A percentile compares a stretch with the other conserved stretches of the same genome.
Conservation (phyloP, 2,888 invertebrate genomes). For the Ectobius pallidus region DNA sequence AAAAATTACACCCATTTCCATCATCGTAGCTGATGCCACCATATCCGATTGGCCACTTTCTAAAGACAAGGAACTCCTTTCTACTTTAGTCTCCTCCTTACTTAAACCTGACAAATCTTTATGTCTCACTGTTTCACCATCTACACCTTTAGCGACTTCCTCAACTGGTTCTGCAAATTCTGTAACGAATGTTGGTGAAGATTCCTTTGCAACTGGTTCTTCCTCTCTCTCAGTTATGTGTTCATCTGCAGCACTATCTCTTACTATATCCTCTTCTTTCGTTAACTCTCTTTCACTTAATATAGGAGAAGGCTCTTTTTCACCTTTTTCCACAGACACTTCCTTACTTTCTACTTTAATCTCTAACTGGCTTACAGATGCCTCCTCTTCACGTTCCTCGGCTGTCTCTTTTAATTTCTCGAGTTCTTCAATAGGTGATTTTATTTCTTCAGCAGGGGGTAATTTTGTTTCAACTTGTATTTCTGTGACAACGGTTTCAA, state of each 20-base stretch:
- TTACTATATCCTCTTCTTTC: neutral
- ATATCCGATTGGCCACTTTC: no score
- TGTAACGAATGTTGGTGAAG: no score
- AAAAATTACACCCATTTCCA: no score
- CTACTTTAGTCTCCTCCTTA: neutral
- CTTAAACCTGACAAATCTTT: neutral
- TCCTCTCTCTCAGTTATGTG: neutral
- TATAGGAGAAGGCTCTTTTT: neutral
- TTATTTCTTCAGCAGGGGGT: neutral
- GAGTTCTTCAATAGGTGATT: neutral
- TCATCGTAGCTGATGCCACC: no score
- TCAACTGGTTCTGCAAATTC: neutral
- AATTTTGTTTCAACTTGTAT: neutral
- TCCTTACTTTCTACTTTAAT: neutral
- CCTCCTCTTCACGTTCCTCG: neutral
- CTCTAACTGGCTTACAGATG: neutral
- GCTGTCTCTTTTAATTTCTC: neutral
- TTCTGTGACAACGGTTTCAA: no score
- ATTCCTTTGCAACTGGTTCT: neutral
- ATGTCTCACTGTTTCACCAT: neutral
- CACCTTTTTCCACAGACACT: neutral
- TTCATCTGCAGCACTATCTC: neutral
- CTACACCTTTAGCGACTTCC: neutral
- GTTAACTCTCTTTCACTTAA: neutral
- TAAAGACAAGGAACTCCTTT: neutral